Base-by-base conservation (phyloP, 1,140 invertebrate species). In the Zaprionus ornatus region DNA sequence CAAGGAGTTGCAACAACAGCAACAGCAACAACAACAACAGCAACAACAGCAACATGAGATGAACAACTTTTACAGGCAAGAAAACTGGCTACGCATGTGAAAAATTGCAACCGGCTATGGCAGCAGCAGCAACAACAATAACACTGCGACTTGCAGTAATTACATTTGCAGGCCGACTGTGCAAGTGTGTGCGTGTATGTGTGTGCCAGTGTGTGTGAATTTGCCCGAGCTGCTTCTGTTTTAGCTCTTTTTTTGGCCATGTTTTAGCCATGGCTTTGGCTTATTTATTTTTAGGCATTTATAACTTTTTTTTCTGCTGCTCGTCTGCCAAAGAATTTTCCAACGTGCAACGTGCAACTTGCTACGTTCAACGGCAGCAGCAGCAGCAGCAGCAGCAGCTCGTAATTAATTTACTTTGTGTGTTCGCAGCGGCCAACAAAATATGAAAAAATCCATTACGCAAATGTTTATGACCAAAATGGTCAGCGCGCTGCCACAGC, bases 321-420 rank as follows among this genome's bases (percentile, higher is more conserved):
- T 48, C 45, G 56, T 65, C 45, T 71, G 37, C 54, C 19, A 48
- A 61, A 70, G 72, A 78, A 69, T 75, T 70, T 69, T 77, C 35
- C 63, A 68, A 67, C 57, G 52, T 63, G 75, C 60, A 27, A 54
- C 52, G 63, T 37, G 65, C 79, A 76, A 71, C 55, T 48, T 50
- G 67, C 79, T 76, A 81, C 79, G 61, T 65, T 79, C 15, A 68
- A 70, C 77, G 64, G 69, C 79, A 79, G 65, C 70, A 62, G 64
- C 72, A 76, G 61, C n/a, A n/a, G n/a, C 71, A 77, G 67, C 79
- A 66, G 69, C 75, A 66, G 25, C 37, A 66, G 79, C 85, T 90
- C 86, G 85, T 90, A 90, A 90, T 90, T 90, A 90, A 90, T 90
- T 90, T 90, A 90, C 85, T 90, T 90, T 90, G 85, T 90, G 85